Conservation (phyloP, 2,797 vertebrate genomes). For the Acrossocheilus wenchowensis region DNA sequence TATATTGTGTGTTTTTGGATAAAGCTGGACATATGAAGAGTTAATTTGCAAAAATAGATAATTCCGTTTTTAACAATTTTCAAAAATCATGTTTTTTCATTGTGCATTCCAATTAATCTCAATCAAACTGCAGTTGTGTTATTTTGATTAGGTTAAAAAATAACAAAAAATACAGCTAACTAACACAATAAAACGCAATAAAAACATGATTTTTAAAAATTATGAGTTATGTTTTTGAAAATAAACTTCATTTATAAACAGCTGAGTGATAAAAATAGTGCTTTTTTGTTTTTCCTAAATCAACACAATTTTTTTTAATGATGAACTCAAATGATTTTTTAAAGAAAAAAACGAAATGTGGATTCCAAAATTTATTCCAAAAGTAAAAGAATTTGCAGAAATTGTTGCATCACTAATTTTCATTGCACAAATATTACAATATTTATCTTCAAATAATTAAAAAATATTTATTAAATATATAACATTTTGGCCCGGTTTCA, state of each 20-base stretch:
- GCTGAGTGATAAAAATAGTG: neutral
- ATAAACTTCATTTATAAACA: too few relatives aligned
- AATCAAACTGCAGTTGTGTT: too few relatives aligned
- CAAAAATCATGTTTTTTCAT: too few relatives aligned
- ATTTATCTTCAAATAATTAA: neutral
- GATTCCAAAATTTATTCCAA: neutral
- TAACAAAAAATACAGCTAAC: too few relatives aligned
- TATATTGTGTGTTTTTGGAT: neutral
- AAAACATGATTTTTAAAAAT: too few relatives aligned
- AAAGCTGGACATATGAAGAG: neutral
- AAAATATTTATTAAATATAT: neutral
- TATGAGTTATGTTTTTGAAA: too few relatives aligned
- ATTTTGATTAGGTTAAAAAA: too few relatives aligned
- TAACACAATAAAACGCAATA: too few relatives aligned
- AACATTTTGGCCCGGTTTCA: neutral
- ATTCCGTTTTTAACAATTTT: too few relatives aligned
- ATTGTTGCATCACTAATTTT: neutral
- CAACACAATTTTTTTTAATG: neutral
- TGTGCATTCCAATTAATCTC: too few relatives aligned
- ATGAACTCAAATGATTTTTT: too few relatives aligned
- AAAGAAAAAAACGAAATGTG: neutral
- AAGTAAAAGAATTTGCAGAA: neutral
- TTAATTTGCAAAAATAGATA: too few relatives aligned
- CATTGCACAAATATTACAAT: neutral
- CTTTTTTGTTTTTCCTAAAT: neutral